Evolutionary conservation across 2,113 vertebrate species (phyloP).

Genomic region (Callipepla squamata): DNA sequence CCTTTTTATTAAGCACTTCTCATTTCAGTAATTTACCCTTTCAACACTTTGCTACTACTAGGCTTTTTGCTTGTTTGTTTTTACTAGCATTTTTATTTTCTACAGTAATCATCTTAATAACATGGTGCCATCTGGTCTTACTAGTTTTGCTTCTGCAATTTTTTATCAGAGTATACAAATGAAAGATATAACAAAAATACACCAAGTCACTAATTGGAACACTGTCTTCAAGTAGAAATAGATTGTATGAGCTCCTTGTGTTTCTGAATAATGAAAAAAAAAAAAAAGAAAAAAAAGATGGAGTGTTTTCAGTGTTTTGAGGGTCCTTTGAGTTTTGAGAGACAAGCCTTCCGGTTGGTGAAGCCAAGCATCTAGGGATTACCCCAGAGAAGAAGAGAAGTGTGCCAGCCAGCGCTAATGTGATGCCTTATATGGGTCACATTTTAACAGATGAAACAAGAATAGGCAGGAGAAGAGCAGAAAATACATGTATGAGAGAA

Average conservation of each 20-base stretch:
- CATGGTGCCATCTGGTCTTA: background rate
- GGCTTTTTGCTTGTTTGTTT: background rate
- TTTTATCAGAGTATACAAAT: background rate
- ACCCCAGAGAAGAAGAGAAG: background rate
- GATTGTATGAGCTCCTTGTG: rapidly evolving
- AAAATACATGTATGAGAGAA: background rate
- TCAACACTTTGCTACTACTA: background rate
- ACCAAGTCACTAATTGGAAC: background rate
- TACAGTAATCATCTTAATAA: background rate
- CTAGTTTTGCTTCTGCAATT: background rate
- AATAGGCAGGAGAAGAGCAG: background rate
- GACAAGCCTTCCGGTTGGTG: background rate
- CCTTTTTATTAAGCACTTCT: background rate
- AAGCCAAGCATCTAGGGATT: background rate
- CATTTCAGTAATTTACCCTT: background rate
- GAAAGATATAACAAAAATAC: background rate
- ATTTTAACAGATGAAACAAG: background rate
- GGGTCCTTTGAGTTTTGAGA: background rate
- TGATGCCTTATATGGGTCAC: background rate
- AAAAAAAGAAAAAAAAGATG: background rate
- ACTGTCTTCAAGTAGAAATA: background rate
- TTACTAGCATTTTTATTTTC: background rate
- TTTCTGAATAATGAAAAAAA: background rate
- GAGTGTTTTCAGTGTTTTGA: background rate
- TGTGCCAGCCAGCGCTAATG: background rate